Evolutionary conservation across 2,888 invertebrate species (phyloP), one percentile per base, ranked within the genome.

Genomic region (Cyrtodaria siliqua): DNA sequence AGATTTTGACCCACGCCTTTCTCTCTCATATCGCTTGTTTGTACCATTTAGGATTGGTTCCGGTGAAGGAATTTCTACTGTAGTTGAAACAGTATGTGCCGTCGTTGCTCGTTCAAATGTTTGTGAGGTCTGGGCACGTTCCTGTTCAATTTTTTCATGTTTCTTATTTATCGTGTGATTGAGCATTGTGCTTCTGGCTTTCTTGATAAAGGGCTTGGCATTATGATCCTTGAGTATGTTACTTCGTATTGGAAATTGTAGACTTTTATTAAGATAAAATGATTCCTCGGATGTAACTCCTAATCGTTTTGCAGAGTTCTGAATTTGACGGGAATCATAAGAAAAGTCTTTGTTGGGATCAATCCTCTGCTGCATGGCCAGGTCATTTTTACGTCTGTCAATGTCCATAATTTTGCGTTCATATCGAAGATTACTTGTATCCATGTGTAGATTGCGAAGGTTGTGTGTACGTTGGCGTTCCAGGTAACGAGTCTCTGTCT

Each of bases 371-470:
- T 87, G 84, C 20, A 85, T 59, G 62, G 87, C 89, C 9, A 91
- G 61, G 16, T 85, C 85, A 62, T 88, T 85, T 72, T 84, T 87
- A 29, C 88, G 86, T 47, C 85, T 85, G 44, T 90, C 87, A 49
- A 91, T 86, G 42, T 89, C 86, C 77, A 90, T 80, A 8, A 90
- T 79, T 76, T 89, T 90, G n/a, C 86, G 87, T 72, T 91, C 88
- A 59, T 90, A 87, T 12, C 88, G 77, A 4, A 91, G 78, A 42
- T 85, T 84, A 66, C 84, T 89, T 3, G 87, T 79, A 53, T 84
- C 79, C 52, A 86, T 84, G 33, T 87, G 86, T 12, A 91, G 67
- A 26, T 85, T 77, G 40, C 87, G 84, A 59, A 90, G 74, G 23
- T 72, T 77, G 44, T 78, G 71, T 18, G 63, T 74, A 33, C 84